phyloP scores from a whole-genome alignment of 2,797 vertebrate species.

The Sparus aurata region DNA sequence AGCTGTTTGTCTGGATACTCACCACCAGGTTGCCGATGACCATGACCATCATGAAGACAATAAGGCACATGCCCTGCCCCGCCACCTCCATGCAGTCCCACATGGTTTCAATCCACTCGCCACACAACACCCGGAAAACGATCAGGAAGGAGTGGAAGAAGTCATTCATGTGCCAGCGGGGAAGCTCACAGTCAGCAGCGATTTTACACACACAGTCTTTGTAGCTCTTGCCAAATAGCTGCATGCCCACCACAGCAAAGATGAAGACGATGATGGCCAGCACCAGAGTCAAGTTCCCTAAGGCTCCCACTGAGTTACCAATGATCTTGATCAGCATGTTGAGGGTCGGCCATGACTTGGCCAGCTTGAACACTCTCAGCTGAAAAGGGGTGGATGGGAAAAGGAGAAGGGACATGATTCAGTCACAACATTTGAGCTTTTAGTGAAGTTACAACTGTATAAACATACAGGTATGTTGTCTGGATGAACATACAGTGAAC shows the following conservation, averaged over 20 bases:
- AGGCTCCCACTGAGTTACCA: slow-evolving; percentile 97
- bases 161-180: slow-evolving; percentile 99
- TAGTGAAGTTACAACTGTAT: not conserved
- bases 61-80: slow-evolving; percentile 97
- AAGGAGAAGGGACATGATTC: slow-evolving; percentile 31
- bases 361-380: slow-evolving; percentile 99
- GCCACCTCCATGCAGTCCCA: slow-evolving; percentile 99
- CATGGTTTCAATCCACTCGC: slow-evolving; percentile 99
- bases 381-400: slow-evolving; percentile 65
- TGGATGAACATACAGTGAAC: not conserved
- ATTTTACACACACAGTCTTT: slow-evolving; percentile 99
- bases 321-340: slow-evolving; percentile 99
- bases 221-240: slow-evolving; percentile 99
- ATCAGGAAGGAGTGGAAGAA: slow-evolving; percentile 99
- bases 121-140: slow-evolving; percentile 98
- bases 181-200: slow-evolving; percentile 89
- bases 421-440: slow-evolving; percentile 34
- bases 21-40: slow-evolving; percentile 99
- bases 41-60: slow-evolving; percentile 99
- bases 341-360: slow-evolving; percentile 99
- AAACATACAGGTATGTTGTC: not conserved
- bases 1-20: slow-evolving; percentile 76
- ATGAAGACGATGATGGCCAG: slow-evolving; percentile 99
- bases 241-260: slow-evolving; percentile 99
- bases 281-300: slow-evolving; percentile 98